A percentile compares a stretch with the other conserved stretches of the same genome.
phyloP scores from a whole-genome alignment of 2,113 vertebrate genomes.

The Colistium nudipinnis region DNA sequence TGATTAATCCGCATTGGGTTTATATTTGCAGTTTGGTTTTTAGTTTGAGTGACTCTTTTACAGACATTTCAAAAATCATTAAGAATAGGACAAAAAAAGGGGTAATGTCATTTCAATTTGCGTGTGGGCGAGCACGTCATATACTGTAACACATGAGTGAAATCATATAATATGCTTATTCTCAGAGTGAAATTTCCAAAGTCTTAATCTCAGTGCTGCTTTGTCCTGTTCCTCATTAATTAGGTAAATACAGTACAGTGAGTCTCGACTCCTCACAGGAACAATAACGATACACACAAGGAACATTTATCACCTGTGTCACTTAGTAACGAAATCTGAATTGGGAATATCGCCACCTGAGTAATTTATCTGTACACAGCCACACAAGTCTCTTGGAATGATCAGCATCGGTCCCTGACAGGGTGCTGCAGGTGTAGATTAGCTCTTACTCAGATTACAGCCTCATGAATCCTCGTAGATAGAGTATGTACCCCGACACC shows the following conservation, averaged over 20 bases:
- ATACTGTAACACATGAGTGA: constrained; percentile 4
- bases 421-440: constrained; percentile 75
- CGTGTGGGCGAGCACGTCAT: too few species aligned
- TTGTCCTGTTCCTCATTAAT: constrained; percentile 5
- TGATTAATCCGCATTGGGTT: constrained; percentile 15
- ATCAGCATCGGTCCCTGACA: constrained; percentile 59
- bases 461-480: constrained; percentile 74
- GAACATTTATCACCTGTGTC: constrained; percentile 19
- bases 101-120: constrained; percentile 23
- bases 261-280: constrained; percentile 19
- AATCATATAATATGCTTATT: constrained; percentile 1
- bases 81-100: background rate
- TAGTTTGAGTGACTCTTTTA: background rate
- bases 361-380: constrained; percentile 50
- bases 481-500: constrained; percentile 59
- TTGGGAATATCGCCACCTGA: constrained; percentile 55
- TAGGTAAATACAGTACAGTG: background rate
- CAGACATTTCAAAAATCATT: constrained; percentile 9
- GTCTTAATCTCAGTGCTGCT: constrained; percentile 26
- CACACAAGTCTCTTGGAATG: constrained; percentile 50
- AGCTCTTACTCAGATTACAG: constrained; percentile 71
- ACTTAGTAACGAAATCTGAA: constrained; percentile 33
- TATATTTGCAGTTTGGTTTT: constrained; percentile 7
- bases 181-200: background rate
- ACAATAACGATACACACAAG: constrained; percentile 33